These are phyloP conservation scores for Parambassis ranga DNA, from an alignment of 2,797 vertebrate species.

Conservation along the genomic window DNA sequence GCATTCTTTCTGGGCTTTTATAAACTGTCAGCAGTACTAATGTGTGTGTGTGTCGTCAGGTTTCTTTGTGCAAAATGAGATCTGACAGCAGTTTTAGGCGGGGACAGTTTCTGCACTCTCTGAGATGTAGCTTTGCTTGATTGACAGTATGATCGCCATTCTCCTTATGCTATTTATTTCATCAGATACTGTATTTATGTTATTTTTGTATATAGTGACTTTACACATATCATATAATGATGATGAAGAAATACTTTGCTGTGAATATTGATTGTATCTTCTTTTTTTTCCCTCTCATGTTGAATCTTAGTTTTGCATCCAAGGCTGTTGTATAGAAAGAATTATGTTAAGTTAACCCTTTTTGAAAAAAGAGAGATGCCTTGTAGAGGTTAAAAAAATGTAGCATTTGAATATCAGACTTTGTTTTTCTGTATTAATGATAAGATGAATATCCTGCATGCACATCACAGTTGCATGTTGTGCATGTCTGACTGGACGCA, in stretches of 20 bases:
- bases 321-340: constrained; percentile 49
- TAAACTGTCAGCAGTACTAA: constrained; percentile 28
- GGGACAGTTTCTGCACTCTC: constrained; percentile 66
- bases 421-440: constrained; percentile 57
- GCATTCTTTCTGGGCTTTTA: constrained; percentile 33
- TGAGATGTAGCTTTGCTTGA: constrained; percentile 80
- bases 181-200: constrained; percentile 54
- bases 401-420: constrained; percentile 72
- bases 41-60: constrained; percentile 28
- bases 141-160: constrained; percentile 68
- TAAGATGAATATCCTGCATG: constrained; percentile 72
- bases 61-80: constrained; percentile 38
- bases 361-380: neutral
- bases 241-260: constrained; percentile 52
- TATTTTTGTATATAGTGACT: constrained; percentile 73
- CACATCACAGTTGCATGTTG: constrained; percentile 74
- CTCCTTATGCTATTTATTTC: constrained; percentile 72
- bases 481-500: constrained; percentile 62
- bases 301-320: constrained; percentile 62
- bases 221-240: constrained; percentile 52
- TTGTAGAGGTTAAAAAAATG: constrained; percentile 62
- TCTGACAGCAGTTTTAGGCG: constrained; percentile 23
- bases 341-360: constrained; percentile 38
- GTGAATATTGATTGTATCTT: constrained; percentile 55
- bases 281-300: constrained; percentile 19